These are phyloP conservation scores for Petrocephalus zakoni DNA, from an alignment of 2,113 vertebrate species.

Conservation along the genomic window DNA sequence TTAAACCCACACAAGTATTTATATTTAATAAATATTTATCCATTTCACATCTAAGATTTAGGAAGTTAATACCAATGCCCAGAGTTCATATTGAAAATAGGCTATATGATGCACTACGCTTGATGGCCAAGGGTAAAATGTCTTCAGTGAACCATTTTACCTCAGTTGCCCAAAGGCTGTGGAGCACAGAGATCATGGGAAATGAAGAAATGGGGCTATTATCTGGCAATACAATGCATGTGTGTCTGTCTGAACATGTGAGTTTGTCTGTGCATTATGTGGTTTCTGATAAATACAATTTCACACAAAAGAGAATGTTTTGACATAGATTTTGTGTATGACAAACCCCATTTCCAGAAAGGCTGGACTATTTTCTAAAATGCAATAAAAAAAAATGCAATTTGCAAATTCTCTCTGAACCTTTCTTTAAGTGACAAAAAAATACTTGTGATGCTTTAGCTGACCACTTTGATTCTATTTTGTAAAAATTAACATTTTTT, in stretches of 20 bases:
- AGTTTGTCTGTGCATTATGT: constrained; percentile 21
- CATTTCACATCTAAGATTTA: background rate
- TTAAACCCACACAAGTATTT: background rate
- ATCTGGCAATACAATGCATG: background rate
- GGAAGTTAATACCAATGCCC: background rate
- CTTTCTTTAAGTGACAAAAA: background rate
- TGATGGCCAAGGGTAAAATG: background rate
- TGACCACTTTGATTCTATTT: background rate
- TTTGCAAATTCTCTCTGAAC: background rate
- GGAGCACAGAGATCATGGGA: background rate
- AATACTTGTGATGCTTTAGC: background rate
- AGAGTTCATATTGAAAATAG: background rate
- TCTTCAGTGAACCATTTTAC: background rate
- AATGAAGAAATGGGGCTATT: background rate
- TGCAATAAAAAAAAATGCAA: background rate
- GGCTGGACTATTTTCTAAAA: background rate
- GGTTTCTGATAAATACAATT: background rate
- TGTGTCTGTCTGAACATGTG: constrained; percentile 24
- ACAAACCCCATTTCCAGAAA: background rate
- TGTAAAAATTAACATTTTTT: background rate
- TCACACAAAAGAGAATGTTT: background rate
- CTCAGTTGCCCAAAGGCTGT: background rate
- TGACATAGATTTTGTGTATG: background rate
- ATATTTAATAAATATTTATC: no score
- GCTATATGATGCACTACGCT: background rate